Conservation (phyloP, 1,140 invertebrate genomes). For the Dysdera silvatica region DNA sequence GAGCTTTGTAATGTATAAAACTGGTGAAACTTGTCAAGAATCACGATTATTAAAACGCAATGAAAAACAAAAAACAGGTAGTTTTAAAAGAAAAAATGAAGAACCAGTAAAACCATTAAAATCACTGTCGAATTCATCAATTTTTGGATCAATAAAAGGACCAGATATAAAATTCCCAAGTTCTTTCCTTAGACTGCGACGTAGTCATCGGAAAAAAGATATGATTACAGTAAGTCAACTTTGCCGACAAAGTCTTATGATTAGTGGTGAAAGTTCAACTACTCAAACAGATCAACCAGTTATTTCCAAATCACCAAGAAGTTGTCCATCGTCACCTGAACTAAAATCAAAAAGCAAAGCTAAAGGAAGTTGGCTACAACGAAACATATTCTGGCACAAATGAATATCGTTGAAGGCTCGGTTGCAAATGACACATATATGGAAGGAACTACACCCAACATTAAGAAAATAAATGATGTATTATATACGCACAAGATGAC, state of each 20-base stretch:
- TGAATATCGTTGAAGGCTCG: too few species aligned
- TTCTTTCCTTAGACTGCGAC: neutral
- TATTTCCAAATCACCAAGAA: conserved; percentile 8
- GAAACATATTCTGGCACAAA: conserved; percentile 21
- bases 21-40: conserved; percentile 15
- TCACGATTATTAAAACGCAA: conserved; percentile 5
- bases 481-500: too few species aligned
- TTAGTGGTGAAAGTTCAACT: neutral
- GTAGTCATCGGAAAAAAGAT: conserved; percentile 20
- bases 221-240: conserved; percentile 16
- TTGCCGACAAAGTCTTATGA: conserved; percentile 16
- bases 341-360: conserved; percentile 5
- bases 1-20: conserved; percentile 9
- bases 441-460: too few species aligned
- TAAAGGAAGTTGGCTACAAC: conserved; percentile 17
- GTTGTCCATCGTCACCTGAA: conserved; percentile 21
- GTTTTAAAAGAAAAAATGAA: neutral
- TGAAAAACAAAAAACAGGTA: neutral
- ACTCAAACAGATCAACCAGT: neutral
- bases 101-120: conserved; percentile 12
- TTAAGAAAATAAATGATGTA: too few species aligned
- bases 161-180: conserved; percentile 18
- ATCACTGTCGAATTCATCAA: conserved; percentile 19
- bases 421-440: too few species aligned
- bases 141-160: conserved; percentile 12